These are phyloP conservation scores for Harpagoxenus sublaevis DNA, from an alignment of 2,888 invertebrate species.

Conservation along the genomic window DNA sequence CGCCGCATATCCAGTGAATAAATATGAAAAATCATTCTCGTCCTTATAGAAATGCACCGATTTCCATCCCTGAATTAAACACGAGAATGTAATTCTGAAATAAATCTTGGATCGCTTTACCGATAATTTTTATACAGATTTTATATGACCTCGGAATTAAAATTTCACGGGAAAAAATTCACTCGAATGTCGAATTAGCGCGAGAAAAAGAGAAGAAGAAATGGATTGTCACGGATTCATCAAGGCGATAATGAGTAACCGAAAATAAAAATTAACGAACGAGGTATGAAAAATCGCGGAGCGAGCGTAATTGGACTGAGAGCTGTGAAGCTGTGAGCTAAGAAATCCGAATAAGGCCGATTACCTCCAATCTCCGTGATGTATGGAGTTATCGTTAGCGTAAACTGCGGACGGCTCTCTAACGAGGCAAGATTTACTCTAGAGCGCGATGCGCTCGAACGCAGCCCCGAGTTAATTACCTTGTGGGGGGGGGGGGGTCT, in stretches of 20 bases:
- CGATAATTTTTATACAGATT: neutral
- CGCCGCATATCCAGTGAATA: neutral
- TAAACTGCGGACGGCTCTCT: neutral
- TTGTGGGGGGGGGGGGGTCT: constrained; percentile 61
- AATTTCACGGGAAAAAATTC: neutral
- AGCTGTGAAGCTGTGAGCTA: neutral
- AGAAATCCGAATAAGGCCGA: constrained; percentile 10
- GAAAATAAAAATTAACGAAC: neutral
- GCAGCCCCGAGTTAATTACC: constrained; percentile 67
- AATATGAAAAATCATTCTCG: neutral
- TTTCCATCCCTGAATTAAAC: neutral
- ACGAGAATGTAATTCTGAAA: neutral
- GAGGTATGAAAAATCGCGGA: neutral
- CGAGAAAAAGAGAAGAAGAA: neutral
- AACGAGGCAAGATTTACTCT: constrained; percentile 15
- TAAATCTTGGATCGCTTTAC: neutral
- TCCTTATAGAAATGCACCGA: neutral
- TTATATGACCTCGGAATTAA: neutral
- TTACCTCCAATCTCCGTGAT: neutral
- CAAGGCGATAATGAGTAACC: neutral
- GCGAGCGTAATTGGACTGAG: neutral
- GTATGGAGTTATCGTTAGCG: neutral
- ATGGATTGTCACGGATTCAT: neutral
- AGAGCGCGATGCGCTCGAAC: constrained; percentile 22
- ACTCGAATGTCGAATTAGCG: neutral